Evolutionary conservation across 2,113 vertebrate genomes (phyloP).

Genomic region (Cervus canadensis): DNA sequence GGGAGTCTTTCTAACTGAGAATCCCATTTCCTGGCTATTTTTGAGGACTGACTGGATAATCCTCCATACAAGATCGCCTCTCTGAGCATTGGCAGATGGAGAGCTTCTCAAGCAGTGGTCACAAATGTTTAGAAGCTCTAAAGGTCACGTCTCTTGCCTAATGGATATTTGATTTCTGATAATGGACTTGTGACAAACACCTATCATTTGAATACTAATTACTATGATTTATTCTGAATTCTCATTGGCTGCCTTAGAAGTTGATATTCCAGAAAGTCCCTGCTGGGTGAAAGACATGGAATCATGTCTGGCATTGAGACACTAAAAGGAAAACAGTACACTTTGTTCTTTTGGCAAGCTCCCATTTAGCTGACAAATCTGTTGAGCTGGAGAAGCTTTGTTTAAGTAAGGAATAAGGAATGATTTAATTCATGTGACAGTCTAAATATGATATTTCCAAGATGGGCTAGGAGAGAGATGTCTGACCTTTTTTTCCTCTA

Average conservation of each 20-base stretch:
- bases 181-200: conserved; percentile 45
- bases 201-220: conserved; percentile 37
- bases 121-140: conserved; percentile 9
- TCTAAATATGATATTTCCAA: conserved; percentile 54
- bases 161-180: conserved; percentile 54
- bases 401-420: conserved; percentile 39
- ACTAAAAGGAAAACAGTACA: conserved; percentile 56
- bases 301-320: conserved; percentile 40
- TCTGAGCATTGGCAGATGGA: not conserved
- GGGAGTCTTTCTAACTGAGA: not conserved
- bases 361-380: conserved; percentile 20
- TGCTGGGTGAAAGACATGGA: conserved; percentile 38
- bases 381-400: conserved; percentile 34
- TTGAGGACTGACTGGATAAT: not conserved
- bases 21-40: not conserved
- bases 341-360: conserved; percentile 68
- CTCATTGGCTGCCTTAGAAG: conserved; percentile 12
- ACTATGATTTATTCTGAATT: not conserved
- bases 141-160: conserved; percentile 11
- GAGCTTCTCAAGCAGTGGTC: not conserved
- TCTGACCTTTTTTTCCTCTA: not conserved
- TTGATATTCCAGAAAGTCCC: conserved; percentile 51
- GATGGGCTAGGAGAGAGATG: not conserved
- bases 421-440: conserved; percentile 51
- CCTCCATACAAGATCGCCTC: not conserved